Percentiles rank a stretch among this genome's conserved stretches.
phyloP scores from a whole-genome alignment of 2,113 vertebrate genomes.

The human region GRCh38 chr11:45139001-45139500 shows the following conservation, averaged over 20 bases:
- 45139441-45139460: too few relatives aligned
- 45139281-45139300: not conserved
- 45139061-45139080: not conserved
- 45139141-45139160: not conserved
- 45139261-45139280: not conserved
- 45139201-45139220: not conserved
- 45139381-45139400: too few relatives aligned
- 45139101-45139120: not conserved
- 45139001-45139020: not conserved
- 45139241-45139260: not conserved
- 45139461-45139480: too few relatives aligned
- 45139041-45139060: not conserved
- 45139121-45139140: not conserved
- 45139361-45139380: too few relatives aligned
- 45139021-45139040: not conserved
- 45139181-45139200: not conserved
- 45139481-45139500: too few relatives aligned
- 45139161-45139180: rapidly evolving
- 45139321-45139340: too few relatives aligned
- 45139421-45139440: too few relatives aligned
- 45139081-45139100: not conserved
- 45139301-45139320: too few relatives aligned
- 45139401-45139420: too few relatives aligned
- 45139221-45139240: not conserved
- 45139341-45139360: too few relatives aligned